Evolutionary conservation across 1,140 invertebrate species (phyloP), one percentile per base, ranked within the genome.

Genomic region (Ceratosolen solmsi): DNA sequence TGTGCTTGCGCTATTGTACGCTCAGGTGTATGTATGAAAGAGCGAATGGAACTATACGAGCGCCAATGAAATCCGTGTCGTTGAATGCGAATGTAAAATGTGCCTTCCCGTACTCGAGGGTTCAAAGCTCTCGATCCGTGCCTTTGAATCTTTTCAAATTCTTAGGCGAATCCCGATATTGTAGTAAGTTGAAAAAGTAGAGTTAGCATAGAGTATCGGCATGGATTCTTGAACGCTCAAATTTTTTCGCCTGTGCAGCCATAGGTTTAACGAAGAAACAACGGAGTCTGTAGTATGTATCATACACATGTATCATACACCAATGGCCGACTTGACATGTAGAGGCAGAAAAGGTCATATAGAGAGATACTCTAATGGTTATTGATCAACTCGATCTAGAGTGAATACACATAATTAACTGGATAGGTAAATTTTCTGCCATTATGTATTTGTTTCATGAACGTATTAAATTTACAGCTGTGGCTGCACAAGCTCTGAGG

Each of bases 371-470:
- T 5, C 22, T 27, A 60, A 60, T 60, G 13, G 7, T 60, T 2
- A 30, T 8, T 27, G 2, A 30, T 1, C 27, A 13, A 1, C 7
- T 60, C 2, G 3, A 60, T 30, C 9, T 30, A 15, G 2, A 3
- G 25, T 27, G 25, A 60, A 30, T 4, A 30, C n/a, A 33, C 33
- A 38, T 75, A 30, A 36, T 30, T 65, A 60, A 54, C n/a, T 38
- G 25, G 38, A 60, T 76, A 76, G 36, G 36, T 30, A 46, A 30
- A 27, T 77, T 65, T 77, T 17, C 58, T 27, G 30, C 49, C n/a
- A 56, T 77, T 60, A 65, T n/a, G 74, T 63, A 65, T 65, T 46
- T 49, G 27, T 60, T 60, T 33, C 13, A 25, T 51, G n/a, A 36
- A 75, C n/a, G 11, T 75, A 27, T 33, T 20, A 20, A 17, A 27